phyloP scores from a whole-genome alignment of 2,797 vertebrate species.

The Phataginus tricuspis region DNA sequence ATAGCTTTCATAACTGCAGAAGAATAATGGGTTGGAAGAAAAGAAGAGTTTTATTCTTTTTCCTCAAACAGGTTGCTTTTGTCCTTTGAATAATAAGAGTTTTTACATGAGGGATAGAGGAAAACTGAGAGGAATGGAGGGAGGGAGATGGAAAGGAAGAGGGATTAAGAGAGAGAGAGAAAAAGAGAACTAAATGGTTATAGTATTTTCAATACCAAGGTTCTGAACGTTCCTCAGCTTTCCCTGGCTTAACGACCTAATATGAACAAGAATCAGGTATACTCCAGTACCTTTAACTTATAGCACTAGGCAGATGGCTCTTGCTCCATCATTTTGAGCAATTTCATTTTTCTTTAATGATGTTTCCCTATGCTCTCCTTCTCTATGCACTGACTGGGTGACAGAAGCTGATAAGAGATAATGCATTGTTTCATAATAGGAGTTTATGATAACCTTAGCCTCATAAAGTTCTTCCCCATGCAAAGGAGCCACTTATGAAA shows the following conservation, averaged over 20 bases:
- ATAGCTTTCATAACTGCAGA: constrained; percentile 2
- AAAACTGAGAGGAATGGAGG: neutral
- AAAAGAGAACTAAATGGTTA: neutral
- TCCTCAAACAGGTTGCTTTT: constrained; percentile 36
- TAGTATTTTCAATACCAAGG: neutral
- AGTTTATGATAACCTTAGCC: constrained; percentile 49
- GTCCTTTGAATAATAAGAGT: neutral
- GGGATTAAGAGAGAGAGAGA: neutral
- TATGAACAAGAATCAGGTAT: neutral
- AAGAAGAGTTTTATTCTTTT: neutral
- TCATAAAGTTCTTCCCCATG: constrained; percentile 53
- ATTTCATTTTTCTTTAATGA: constrained; percentile 72
- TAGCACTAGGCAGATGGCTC: constrained; percentile 48
- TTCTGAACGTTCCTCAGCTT: neutral
- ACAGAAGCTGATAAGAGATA: constrained; percentile 49
- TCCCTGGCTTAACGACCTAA: constrained; percentile 37
- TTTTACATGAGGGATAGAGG: neutral
- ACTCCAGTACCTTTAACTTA: constrained; percentile 55
- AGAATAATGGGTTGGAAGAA: neutral
- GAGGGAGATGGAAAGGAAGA: neutral
- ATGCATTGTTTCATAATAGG: constrained; percentile 63
- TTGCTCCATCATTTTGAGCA: constrained; percentile 51
- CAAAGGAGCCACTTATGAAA: constrained; percentile 64
- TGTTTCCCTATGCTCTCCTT: constrained; percentile 69
- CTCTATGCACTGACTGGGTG: constrained; percentile 24